These are phyloP conservation scores for Thereva unica DNA, from an alignment of 2,888 invertebrate genomes.

Conservation along the genomic window DNA sequence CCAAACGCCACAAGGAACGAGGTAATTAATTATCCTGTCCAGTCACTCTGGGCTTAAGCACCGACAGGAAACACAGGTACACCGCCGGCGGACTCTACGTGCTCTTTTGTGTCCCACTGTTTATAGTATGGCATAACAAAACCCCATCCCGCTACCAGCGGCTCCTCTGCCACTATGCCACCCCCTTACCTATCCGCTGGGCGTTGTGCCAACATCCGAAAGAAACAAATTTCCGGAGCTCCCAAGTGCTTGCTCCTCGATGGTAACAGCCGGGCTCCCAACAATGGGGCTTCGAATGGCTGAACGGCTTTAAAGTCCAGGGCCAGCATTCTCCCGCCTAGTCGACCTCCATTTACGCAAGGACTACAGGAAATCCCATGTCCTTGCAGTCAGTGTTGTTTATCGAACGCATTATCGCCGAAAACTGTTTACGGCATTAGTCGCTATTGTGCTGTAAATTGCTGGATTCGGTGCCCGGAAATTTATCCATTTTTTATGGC, in stretches of 20 bases:
- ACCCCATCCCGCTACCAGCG: not conserved
- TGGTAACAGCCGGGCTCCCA: conserved; percentile 5
- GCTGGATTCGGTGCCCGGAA: conserved; percentile 30
- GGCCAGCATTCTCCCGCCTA: conserved; percentile 6
- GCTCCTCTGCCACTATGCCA: too few species aligned
- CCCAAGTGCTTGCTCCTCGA: conserved; percentile 18
- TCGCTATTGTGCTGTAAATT: conserved; percentile 34
- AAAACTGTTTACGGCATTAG: conserved; percentile 36
- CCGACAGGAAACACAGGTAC: conserved; percentile 29
- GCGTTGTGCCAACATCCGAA: conserved; percentile 30
- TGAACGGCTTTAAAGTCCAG: conserved; percentile 32
- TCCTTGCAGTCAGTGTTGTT: conserved; percentile 31
- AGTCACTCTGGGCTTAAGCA: conserved; percentile 1
- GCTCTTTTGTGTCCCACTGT: conserved; percentile 14
- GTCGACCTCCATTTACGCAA: conserved; percentile 10
- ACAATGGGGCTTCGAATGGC: conserved; percentile 22
- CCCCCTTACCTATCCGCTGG: not conserved
- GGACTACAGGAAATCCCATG: conserved; percentile 24
- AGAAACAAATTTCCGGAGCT: conserved; percentile 34
- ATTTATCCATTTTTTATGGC: conserved; percentile 37
- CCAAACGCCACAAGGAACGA: conserved; percentile 17
- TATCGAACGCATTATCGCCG: conserved; percentile 37
- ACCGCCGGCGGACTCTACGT: conserved; percentile 5
- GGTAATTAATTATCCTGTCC: conserved; percentile 35
- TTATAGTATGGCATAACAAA: not conserved